Evolutionary conservation across 64 coral and sea anemone genomes (phyloP), one percentile per base, ranked within the genome.

Genomic region (Actinia tenebrosa): DNA sequence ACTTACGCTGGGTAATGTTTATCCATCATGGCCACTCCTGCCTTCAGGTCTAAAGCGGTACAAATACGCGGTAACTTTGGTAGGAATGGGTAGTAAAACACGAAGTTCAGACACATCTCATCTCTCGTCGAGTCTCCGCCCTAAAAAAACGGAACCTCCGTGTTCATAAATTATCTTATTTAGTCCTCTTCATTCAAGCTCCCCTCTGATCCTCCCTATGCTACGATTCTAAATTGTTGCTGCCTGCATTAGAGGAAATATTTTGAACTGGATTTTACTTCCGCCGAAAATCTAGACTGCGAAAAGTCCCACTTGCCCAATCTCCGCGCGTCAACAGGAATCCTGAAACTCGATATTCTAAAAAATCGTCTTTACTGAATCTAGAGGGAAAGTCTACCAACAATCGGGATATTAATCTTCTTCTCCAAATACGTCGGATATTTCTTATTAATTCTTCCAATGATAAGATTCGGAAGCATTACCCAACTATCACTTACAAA

Each of bases 81-180:
- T 22, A 84, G 23, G 15, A 64, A 50, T 5, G 88, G 88, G 75
- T 89, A 89, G 52, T 89, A 89, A 50, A 85, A 71, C 80, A 89
- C 16, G 46, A 89, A 89, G 52, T 89, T 54, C 50, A 84, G 68
- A 14, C 88, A 89, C 88, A 89, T 89, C 18, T 89, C 88, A 1
- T 89, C 88, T 75, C 82, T 89, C 3, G 81, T 77, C 3, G 88
- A 53, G 19, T 54, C 17, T 19, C 88, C 88, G 23, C 88, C 88
- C 88, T 89, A 20, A 22, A 55, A 45, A 56, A 16, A 37, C 30
- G 30, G 30, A 37, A 37, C 30, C 30, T 37, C 30, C 30, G 30
- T 37, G 30, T 37, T 37, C 30, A 55, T 53, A 44, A 80, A 17
- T 16, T 6, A 80, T 75, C 5, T 7, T 20, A 79, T 20, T 43